phyloP scores from a whole-genome alignment of 2,797 vertebrate species.

The Pteronotus mesoamericanus region DNA sequence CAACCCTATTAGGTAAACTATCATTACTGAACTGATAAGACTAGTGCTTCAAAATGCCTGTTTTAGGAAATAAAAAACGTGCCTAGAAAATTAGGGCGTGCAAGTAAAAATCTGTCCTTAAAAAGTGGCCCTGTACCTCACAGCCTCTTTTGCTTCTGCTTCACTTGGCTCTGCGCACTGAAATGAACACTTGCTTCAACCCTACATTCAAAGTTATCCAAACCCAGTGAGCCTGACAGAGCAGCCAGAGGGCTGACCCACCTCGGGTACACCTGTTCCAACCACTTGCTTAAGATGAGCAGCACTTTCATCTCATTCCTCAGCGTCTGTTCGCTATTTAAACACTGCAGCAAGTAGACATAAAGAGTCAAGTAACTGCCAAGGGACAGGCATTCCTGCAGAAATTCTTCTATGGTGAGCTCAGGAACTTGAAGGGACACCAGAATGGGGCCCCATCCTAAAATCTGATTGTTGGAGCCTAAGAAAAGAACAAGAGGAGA shows the following conservation, averaged over 20 bases:
- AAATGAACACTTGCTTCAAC: background rate
- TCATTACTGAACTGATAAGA: background rate
- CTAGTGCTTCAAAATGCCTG: background rate
- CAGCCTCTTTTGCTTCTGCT: background rate
- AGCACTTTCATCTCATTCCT: conserved; percentile 91
- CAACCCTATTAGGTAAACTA: background rate
- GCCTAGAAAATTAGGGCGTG: background rate
- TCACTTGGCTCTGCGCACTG: background rate
- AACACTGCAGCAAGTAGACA: conserved; percentile 92
- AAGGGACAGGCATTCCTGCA: conserved; percentile 92
- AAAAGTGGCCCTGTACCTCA: background rate
- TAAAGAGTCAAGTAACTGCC: conserved; percentile 96
- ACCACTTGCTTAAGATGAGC: conserved; percentile 91
- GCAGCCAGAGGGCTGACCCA: conserved; percentile 3
- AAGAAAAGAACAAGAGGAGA: background rate
- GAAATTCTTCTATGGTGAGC: conserved; percentile 94
- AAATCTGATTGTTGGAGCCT: conserved; percentile 83
- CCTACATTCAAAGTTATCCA: background rate
- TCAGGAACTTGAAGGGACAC: conserved; percentile 97
- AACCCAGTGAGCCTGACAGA: background rate
- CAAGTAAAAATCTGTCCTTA: background rate
- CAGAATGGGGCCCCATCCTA: conserved; percentile 95
- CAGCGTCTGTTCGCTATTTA: conserved; percentile 92
- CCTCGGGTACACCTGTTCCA: conserved; percentile 92
- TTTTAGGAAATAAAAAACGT: background rate